A percentile compares a stretch with the other conserved stretches of the same genome.
Evolutionary conservation across 1,140 invertebrate species (phyloP).

Genomic region (Drosophila parabipectinata): DNA sequence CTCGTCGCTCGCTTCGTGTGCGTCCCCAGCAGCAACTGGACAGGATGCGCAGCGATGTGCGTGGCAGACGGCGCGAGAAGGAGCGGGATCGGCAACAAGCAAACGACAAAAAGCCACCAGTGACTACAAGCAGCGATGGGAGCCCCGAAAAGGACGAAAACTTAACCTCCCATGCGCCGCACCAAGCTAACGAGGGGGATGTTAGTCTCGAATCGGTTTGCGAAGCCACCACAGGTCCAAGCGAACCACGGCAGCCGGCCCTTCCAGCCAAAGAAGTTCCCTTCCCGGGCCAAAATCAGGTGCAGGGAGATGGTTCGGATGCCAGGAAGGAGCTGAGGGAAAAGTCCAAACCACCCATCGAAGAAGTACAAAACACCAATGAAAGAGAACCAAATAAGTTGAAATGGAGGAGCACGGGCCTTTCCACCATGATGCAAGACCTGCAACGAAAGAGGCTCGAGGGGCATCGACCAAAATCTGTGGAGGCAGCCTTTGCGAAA

Average conservation of each 20-base stretch:
- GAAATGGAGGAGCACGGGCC: not conserved
- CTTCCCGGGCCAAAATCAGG: conserved; percentile 2
- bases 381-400: not conserved
- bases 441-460: not conserved
- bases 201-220: not conserved
- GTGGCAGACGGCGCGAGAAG: conserved; percentile 33
- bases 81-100: conserved; percentile 32
- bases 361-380: not conserved
- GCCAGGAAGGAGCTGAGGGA: conserved; percentile 8
- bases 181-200: not conserved
- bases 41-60: conserved; percentile 65
- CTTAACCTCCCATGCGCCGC: not conserved
- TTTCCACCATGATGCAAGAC: not conserved
- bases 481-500: conserved; percentile 55
- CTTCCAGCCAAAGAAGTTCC: not conserved
- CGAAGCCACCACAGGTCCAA: not conserved
- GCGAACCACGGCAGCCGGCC: conserved; percentile 1
- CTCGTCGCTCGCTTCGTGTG: conserved; percentile 68
- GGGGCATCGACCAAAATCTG: not conserved
- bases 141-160: conserved; percentile 19
- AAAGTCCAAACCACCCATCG: not conserved
- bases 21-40: conserved; percentile 66
- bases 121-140: conserved; percentile 25
- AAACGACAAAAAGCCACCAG: conserved; percentile 8
- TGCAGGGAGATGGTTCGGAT: conserved; percentile 11